Evolutionary conservation across 2,797 vertebrate species (phyloP).

Genomic region (Anabacerthia variegaticeps): DNA sequence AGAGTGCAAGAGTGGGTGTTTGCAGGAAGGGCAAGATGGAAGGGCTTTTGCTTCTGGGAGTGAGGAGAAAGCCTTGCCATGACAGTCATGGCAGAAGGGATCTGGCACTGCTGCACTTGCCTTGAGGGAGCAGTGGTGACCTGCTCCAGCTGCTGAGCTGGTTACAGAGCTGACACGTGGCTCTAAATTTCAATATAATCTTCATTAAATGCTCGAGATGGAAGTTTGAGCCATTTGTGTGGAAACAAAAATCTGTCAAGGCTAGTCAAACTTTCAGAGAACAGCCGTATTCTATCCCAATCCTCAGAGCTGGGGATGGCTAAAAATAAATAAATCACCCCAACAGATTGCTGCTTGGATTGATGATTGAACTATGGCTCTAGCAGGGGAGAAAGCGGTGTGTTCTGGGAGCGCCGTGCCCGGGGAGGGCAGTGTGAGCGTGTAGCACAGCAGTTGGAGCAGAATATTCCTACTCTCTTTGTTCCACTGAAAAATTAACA

Average conservation of each 20-base stretch:
- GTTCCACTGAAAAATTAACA: neutral
- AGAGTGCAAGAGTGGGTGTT: neutral
- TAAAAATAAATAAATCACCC: conserved; percentile 24
- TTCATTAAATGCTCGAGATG: neutral
- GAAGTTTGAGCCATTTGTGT: neutral
- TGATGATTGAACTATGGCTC: conserved; percentile 21
- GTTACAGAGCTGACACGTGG: neutral
- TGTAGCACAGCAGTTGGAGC: neutral
- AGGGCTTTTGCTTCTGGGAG: neutral
- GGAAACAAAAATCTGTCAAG: conserved; percentile 8
- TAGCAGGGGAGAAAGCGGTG: neutral
- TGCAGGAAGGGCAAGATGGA: neutral
- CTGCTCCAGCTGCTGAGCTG: neutral
- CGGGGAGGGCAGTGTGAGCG: accelerated
- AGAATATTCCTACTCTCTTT: conserved; percentile 1
- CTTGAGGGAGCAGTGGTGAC: neutral
- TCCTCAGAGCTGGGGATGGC: neutral
- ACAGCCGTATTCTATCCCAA: neutral
- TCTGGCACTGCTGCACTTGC: neutral
- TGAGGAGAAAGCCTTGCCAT: neutral
- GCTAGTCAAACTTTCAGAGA: neutral
- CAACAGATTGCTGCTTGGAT: conserved; percentile 14
- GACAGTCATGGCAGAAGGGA: neutral
- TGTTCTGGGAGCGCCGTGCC: neutral
- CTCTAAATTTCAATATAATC: neutral